These are phyloP conservation scores for Eledone cirrhosa DNA, from an alignment of 2,888 invertebrate species.

Conservation along the genomic window DNA sequence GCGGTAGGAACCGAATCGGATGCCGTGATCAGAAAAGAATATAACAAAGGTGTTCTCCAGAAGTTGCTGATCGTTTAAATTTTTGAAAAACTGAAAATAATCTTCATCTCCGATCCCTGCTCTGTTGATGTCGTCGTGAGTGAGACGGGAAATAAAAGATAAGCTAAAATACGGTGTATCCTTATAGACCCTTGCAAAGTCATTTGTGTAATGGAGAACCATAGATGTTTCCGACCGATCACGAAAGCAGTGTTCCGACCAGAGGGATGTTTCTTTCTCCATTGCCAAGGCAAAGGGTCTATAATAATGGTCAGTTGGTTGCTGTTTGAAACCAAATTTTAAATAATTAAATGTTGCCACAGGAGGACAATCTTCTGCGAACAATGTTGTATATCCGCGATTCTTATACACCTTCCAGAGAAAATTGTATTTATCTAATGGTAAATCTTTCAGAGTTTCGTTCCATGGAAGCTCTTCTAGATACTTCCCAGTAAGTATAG, in stretches of 20 bases:
- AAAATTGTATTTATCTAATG: conserved; percentile 72
- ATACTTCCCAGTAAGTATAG: conserved; percentile 72
- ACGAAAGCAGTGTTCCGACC: conserved; percentile 74
- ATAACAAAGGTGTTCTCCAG: conserved; percentile 56
- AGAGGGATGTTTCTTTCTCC: conserved; percentile 55
- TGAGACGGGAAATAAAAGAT: conserved; percentile 84
- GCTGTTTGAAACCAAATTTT: conserved; percentile 77
- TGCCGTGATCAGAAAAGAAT: conserved; percentile 86
- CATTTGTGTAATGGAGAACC: conserved; percentile 73
- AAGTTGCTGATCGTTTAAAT: conserved; percentile 61
- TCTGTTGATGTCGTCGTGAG: conserved; percentile 85
- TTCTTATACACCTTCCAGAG: conserved; percentile 83
- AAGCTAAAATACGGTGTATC: conserved; percentile 79
- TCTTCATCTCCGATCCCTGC: conserved; percentile 78
- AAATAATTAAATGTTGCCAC: conserved; percentile 84
- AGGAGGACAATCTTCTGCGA: conserved; percentile 83
- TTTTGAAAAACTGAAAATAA: conserved; percentile 73
- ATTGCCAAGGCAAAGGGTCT: conserved; percentile 77
- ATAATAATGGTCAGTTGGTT: conserved; percentile 87
- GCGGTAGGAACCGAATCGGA: conserved; percentile 85
- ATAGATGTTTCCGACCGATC: conserved; percentile 76
- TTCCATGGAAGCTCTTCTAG: conserved; percentile 43
- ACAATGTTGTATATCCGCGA: conserved; percentile 80
- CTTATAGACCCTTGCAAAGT: conserved; percentile 73
- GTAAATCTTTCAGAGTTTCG: conserved; percentile 36